Evolutionary conservation across 2,113 vertebrate genomes (phyloP).

Genomic region (Macaca mulatta): DNA sequence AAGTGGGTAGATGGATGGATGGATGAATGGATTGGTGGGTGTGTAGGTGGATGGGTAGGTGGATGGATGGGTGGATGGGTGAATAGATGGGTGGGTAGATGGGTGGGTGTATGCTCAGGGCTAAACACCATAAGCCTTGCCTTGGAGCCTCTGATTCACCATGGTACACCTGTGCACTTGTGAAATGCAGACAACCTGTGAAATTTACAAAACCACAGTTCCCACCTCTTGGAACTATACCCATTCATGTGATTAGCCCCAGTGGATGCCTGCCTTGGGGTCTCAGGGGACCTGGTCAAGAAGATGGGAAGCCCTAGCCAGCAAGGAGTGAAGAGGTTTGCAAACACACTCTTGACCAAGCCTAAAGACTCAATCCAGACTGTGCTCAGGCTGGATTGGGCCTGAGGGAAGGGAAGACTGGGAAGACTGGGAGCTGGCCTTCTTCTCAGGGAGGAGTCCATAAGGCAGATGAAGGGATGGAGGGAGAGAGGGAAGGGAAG

Average conservation of each 20-base stretch:
- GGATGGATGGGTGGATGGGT: too few species aligned
- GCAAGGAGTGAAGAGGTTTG: background rate
- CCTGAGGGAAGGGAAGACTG: too few species aligned
- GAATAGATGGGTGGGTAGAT: too few species aligned
- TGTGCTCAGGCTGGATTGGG: background rate
- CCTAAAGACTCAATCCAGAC: background rate
- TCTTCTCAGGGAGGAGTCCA: accelerated
- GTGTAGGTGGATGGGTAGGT: too few species aligned
- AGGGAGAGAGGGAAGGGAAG: too few species aligned
- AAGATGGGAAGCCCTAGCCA: background rate
- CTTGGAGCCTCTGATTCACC: background rate
- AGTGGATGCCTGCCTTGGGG: accelerated
- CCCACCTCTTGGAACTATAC: background rate
- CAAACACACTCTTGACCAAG: accelerated
- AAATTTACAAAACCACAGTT: too few species aligned
- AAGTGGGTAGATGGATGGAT: too few species aligned
- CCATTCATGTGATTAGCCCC: background rate
- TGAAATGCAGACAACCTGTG: accelerated
- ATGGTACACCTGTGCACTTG: background rate
- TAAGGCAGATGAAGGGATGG: background rate
- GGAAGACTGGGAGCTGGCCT: accelerated
- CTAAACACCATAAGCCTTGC: background rate
- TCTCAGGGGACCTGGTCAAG: accelerated
- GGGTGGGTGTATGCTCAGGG: background rate
- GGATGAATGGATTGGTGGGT: too few species aligned